Evolutionary conservation across 2,888 invertebrate genomes (phyloP).

Genomic region (Marronus borbonicus): DNA sequence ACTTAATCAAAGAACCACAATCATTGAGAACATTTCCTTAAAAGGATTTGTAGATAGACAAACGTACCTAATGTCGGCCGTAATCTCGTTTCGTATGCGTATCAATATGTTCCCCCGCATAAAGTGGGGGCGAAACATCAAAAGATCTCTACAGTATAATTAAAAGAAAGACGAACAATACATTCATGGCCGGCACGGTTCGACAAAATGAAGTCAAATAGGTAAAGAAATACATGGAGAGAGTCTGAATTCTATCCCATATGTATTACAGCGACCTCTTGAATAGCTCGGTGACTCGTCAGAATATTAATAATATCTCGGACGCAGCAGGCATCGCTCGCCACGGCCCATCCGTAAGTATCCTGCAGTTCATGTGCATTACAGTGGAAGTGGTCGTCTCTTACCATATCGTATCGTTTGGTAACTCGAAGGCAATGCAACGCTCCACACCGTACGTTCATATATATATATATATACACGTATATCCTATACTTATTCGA

Average conservation of each 20-base stretch:
- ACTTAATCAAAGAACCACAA: too few relatives aligned
- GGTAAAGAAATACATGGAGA: constrained; percentile 51
- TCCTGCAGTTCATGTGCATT: constrained; percentile 59
- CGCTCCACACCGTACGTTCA: constrained; percentile 39
- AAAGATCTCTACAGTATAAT: constrained; percentile 17
- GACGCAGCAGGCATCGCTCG: constrained; percentile 63
- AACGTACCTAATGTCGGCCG: too few relatives aligned
- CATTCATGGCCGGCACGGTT: constrained; percentile 26
- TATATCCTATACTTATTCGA: constrained; percentile 36
- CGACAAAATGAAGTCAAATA: constrained; percentile 50
- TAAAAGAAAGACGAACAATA: constrained; percentile 37
- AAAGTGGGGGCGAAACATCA: constrained; percentile 30
- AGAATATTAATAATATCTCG: constrained; percentile 66
- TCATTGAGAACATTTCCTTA: too few relatives aligned
- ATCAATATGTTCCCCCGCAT: background rate
- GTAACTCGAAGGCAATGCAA: constrained; percentile 41
- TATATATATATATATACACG: background rate
- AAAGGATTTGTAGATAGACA: too few relatives aligned
- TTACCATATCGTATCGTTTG: constrained; percentile 47
- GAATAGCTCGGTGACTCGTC: constrained; percentile 66
- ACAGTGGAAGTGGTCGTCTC: constrained; percentile 54
- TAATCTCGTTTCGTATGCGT: too few relatives aligned
- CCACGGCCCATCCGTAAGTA: constrained; percentile 62
- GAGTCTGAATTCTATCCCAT: constrained; percentile 54
- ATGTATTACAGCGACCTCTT: constrained; percentile 51